A percentile compares a stretch with the other conserved stretches of the same genome.
Evolutionary conservation across 2,797 vertebrate species (phyloP).

Genomic region (Gymnodraco acuticeps): DNA sequence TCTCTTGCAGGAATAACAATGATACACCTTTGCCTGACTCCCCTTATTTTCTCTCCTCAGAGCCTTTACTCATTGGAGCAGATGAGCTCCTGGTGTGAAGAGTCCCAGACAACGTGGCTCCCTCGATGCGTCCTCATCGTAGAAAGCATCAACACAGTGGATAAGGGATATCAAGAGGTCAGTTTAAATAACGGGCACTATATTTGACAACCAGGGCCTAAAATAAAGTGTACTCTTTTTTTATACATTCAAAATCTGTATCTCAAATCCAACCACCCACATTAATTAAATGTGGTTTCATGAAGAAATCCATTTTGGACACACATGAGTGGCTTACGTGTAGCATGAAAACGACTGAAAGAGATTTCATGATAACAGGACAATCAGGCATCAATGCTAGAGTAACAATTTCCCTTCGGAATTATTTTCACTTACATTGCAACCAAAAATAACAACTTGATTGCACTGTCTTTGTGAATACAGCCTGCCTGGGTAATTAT

Average conservation of each 20-base stretch:
- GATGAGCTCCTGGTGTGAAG: slow-evolving; percentile 47
- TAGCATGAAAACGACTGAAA: slow-evolving; percentile 18
- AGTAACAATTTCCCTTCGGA: slow-evolving; percentile 42
- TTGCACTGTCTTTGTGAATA: slow-evolving; percentile 41
- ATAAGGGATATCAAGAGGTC: slow-evolving; percentile 37
- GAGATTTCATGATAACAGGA: slow-evolving; percentile 26
- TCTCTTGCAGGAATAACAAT: slow-evolving; percentile 68
- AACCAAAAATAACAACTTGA: slow-evolving; percentile 60
- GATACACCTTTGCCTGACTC: slow-evolving; percentile 64
- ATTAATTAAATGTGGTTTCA: slow-evolving; percentile 28
- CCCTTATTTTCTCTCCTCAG: slow-evolving; percentile 24
- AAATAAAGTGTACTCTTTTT: slow-evolving; percentile 33
- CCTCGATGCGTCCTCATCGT: slow-evolving; percentile 33
- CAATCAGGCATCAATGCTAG: slow-evolving; percentile 37
- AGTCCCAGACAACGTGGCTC: slow-evolving; percentile 59
- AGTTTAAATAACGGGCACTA: slow-evolving; percentile 57
- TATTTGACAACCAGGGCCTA: slow-evolving; percentile 39
- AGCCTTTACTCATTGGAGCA: slow-evolving; percentile 43
- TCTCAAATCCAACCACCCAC: slow-evolving; percentile 17
- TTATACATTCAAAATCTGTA: slow-evolving; percentile 7
- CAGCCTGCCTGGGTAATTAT: slow-evolving; percentile 52
- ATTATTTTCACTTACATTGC: slow-evolving; percentile 26
- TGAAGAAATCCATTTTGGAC: slow-evolving; percentile 18
- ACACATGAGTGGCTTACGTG: slow-evolving; percentile 22
- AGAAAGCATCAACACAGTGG: slow-evolving; percentile 44